Evolutionary conservation across 2,888 invertebrate genomes (phyloP).

Genomic region (Apamea epomidion): DNA sequence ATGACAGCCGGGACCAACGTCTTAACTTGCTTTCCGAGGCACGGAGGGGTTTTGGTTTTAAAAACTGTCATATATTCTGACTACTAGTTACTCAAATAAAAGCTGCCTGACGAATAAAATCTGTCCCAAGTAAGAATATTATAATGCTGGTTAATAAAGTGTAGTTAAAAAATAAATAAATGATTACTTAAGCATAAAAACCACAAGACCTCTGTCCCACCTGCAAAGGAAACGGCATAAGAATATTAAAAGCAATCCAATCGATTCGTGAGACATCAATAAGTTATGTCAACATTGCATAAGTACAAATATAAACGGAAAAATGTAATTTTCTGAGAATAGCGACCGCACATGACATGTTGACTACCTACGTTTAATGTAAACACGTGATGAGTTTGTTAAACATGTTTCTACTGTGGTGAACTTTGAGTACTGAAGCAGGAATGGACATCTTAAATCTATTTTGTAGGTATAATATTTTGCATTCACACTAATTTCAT

Average conservation of each 20-base stretch:
- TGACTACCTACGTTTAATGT: conserved; percentile 8
- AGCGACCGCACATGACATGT: neutral
- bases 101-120: no score
- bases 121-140: no score
- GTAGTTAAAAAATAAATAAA: no score
- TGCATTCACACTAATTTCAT: neutral
- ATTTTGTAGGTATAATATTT: neutral
- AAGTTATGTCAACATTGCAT: conserved; percentile 17
- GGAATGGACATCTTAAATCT: neutral
- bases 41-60: no score
- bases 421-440: neutral
- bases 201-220: neutral
- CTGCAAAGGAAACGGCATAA: neutral
- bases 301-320: conserved; percentile 9
- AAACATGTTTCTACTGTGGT: conserved; percentile 15
- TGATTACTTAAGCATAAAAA: neutral
- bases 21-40: no score
- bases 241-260: neutral
- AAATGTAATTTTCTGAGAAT: conserved; percentile 28
- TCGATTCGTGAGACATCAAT: conserved; percentile 36
- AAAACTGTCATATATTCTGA: no score
- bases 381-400: conserved; percentile 7
- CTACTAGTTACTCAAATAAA: no score
- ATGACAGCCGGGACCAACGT: no score
- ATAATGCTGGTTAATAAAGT: no score